Evolutionary conservation across 1,140 invertebrate species (phyloP).

Genomic region (Cherax destructor): DNA sequence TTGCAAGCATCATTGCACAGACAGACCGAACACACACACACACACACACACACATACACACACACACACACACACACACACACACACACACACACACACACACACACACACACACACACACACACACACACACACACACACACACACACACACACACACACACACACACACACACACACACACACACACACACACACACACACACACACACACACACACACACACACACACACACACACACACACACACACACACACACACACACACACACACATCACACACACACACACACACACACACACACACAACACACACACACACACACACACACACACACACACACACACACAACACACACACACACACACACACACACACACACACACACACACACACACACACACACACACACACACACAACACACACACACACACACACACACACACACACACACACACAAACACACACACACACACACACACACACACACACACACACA

Average conservation of each 20-base stretch:
- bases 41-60: conserved; percentile 4
- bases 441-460: too few species aligned
- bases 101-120: conserved; percentile 19
- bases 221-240: background rate
- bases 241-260: too few species aligned
- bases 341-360: too few species aligned
- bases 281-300: too few species aligned
- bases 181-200: background rate
- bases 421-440: too few species aligned
- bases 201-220: conserved; percentile 1
- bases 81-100: conserved; percentile 30
- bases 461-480: background rate
- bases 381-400: too few species aligned
- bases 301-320: too few species aligned
- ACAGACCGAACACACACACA: background rate
- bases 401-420: too few species aligned
- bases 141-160: conserved; percentile 11
- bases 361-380: too few species aligned
- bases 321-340: too few species aligned
- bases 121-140: conserved; percentile 16
- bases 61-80: conserved; percentile 13
- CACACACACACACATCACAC: too few species aligned
- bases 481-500: conserved; percentile 18
- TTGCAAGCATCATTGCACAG: too few species aligned
- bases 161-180: background rate